Base-by-base conservation (phyloP, 2,797 vertebrate species). In the Anguilla obscura region DNA sequence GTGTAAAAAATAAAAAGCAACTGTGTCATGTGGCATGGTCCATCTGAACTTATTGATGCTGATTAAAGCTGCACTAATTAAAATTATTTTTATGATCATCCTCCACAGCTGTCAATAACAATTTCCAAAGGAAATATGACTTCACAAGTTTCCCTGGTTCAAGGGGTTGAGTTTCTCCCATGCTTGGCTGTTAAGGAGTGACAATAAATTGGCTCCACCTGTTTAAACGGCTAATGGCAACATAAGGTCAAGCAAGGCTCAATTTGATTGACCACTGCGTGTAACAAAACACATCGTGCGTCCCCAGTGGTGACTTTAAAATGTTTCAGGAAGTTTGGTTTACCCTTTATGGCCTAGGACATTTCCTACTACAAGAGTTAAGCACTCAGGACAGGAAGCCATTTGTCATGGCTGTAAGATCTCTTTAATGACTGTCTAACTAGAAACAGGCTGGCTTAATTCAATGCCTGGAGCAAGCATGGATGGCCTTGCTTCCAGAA, bases 351-450 rank as follows among this genome's bases (percentile, higher is more conserved):
- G 92, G 96, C 96, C 95, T 92, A 93, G 95, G 95, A 97, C 96
- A 96, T 96, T 99, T 98, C 96, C 97, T 97, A 97, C 97, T 98
- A 97, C 96, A 96, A 94, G 97, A 97, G 97, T 98, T 98, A 98
- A 99, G 97, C 96, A 96, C 97, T 98, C 94, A 93, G 96, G 97
- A 97, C 98, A 99, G 98, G 98, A 99, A 99, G 96, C 97, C 96
- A 97, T 98, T 99, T 97, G 96, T 97, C 95, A 93, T 93, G 96
- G 96, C 97, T 93, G 96, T 99, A 97, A 99, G 98, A 98, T 98
- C 97, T 98, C 96, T 97, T 97, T 99, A 99, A 99, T 98, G 97
- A 98, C 97, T 96, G 96, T 95, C 97, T 99, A 99, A 99, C 97
- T 97, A 97, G 98, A 99, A 99, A 97, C 98, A 99, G 98, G 95